Conservation (phyloP, 2,888 invertebrate species). For the Listrodromus nycthemerus region DNA sequence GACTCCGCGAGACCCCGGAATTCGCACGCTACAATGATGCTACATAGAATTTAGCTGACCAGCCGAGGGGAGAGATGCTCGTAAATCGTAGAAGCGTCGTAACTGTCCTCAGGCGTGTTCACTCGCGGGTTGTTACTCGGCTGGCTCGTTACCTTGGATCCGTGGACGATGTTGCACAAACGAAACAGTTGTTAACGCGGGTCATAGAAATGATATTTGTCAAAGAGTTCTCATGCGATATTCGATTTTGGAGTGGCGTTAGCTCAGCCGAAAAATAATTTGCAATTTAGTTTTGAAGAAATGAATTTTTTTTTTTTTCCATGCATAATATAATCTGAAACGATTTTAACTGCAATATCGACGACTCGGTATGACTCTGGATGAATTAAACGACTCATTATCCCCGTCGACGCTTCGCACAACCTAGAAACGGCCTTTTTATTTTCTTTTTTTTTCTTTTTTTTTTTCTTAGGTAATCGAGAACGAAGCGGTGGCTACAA, state of each 20-base stretch:
- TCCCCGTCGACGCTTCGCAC: neutral
- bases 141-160: constrained; percentile 48
- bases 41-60: constrained; percentile 51
- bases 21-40: constrained; percentile 38
- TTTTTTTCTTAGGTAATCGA: constrained; percentile 53
- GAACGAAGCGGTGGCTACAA: constrained; percentile 24
- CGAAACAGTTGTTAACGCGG: neutral
- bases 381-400: neutral
- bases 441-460: neutral
- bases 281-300: neutral
- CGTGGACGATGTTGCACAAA: neutral
- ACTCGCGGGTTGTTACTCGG: constrained; percentile 35
- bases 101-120: constrained; percentile 57
- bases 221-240: neutral
- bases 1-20: constrained; percentile 55
- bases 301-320: neutral
- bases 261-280: neutral
- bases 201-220: constrained; percentile 14
- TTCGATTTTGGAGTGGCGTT: neutral
- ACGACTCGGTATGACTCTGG: neutral
- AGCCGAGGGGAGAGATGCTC: constrained; percentile 33
- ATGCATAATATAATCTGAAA: neutral
- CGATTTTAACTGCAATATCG: neutral
- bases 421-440: neutral
- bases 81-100: constrained; percentile 64